phyloP scores from a whole-genome alignment of 2,113 vertebrate species.

The Dromas ardeola region DNA sequence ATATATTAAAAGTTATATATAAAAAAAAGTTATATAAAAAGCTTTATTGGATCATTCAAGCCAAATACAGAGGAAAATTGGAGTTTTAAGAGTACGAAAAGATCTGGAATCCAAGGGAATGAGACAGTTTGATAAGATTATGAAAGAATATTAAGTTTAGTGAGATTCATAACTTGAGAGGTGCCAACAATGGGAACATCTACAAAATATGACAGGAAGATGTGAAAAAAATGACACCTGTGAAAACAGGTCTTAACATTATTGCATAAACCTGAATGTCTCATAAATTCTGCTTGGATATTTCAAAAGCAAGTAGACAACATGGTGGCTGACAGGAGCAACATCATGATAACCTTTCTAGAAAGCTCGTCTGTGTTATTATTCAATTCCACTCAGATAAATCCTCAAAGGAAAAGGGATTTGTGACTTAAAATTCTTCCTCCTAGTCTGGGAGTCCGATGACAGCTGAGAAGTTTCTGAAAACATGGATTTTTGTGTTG shows the following conservation, averaged over 20 bases:
- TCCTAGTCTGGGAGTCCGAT: background rate
- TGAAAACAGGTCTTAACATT: background rate
- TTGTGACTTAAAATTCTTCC: background rate
- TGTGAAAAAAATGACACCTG: background rate
- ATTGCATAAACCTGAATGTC: background rate
- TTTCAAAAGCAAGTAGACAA: background rate
- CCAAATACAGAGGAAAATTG: background rate
- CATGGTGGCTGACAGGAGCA: background rate
- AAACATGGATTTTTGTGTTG: background rate
- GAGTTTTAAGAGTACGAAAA: background rate
- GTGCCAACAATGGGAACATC: background rate
- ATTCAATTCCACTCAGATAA: background rate
- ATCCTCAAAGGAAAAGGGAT: background rate
- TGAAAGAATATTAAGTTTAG: background rate
- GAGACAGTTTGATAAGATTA: background rate
- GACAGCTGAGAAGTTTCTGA: background rate
- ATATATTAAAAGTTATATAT: background rate
- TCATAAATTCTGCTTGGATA: background rate
- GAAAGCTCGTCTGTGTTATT: background rate
- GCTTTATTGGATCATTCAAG: background rate
- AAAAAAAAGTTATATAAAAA: too few species aligned
- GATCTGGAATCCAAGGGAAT: background rate
- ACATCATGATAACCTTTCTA: background rate
- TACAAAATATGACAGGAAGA: background rate
- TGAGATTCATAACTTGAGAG: background rate